A percentile compares a stretch with the other conserved stretches of the same genome.
phyloP scores from a whole-genome alignment of 2,888 invertebrate species.

The Charanyca ferruginea region DNA sequence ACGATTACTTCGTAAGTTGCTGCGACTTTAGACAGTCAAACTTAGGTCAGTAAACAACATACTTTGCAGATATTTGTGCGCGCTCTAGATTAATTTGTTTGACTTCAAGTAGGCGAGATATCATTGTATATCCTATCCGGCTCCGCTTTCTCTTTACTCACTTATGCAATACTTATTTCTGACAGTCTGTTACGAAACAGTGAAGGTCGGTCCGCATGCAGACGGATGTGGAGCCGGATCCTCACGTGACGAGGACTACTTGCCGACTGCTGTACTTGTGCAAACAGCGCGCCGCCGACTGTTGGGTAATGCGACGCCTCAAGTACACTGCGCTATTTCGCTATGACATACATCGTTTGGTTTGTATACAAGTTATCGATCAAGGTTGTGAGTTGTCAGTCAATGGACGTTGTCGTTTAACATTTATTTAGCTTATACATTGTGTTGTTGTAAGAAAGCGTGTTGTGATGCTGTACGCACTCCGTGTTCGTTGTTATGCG shows the following conservation, averaged over 20 bases:
- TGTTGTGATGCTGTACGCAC: slow-evolving; percentile 44
- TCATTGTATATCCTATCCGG: neutral
- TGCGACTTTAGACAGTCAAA: slow-evolving; percentile 33
- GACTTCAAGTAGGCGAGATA: neutral
- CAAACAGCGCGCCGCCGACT: neutral
- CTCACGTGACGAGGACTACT: neutral
- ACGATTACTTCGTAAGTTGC: slow-evolving; percentile 14
- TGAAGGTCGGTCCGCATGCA: slow-evolving; percentile 12
- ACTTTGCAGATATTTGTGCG: slow-evolving; percentile 4
- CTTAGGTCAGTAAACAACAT: slow-evolving; percentile 12
- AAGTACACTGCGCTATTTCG: slow-evolving; percentile 15
- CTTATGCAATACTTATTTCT: slow-evolving; percentile 13
- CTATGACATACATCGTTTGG: neutral
- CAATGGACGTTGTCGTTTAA: slow-evolving; percentile 3
- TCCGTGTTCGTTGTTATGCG: slow-evolving; percentile 15
- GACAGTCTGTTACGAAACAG: slow-evolving; percentile 29
- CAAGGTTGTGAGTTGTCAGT: neutral
- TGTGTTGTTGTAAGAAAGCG: slow-evolving; percentile 24
- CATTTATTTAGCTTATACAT: slow-evolving; percentile 3
- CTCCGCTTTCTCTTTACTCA: slow-evolving; percentile 38
- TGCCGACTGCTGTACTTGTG: slow-evolving; percentile 5
- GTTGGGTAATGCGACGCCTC: slow-evolving; percentile 12
- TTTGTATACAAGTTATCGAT: neutral
- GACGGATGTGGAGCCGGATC: slow-evolving; percentile 35
- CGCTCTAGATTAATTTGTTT: neutral